phyloP scores from a whole-genome alignment of 2,113 vertebrate genomes.

The Ptilonorhynchus violaceus region DNA sequence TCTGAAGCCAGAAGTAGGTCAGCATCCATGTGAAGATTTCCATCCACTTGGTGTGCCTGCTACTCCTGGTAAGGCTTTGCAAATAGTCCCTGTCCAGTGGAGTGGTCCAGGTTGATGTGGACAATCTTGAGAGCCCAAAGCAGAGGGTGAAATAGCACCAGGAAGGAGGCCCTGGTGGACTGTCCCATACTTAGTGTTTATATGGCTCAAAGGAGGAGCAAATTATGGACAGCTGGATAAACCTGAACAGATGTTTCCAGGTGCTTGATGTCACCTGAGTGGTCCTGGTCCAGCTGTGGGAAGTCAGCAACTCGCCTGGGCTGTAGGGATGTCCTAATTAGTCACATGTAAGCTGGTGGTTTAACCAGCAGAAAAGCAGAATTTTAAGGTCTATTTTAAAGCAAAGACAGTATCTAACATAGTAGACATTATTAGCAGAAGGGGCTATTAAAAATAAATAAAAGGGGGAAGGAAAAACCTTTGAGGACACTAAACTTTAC shows the following conservation, averaged over 20 bases:
- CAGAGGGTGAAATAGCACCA: background rate
- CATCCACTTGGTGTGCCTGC: background rate
- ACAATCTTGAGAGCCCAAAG: background rate
- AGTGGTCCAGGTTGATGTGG: background rate
- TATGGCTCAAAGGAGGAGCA: background rate
- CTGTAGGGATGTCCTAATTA: background rate
- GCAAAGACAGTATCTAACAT: background rate
- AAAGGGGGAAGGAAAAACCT: background rate
- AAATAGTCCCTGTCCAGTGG: background rate
- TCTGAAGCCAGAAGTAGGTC: background rate
- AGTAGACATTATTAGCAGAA: background rate
- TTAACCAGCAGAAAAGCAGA: background rate
- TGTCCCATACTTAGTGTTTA: background rate
- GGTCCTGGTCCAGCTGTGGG: accelerated
- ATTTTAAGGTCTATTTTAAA: constrained; percentile 2
- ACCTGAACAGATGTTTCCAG: background rate
- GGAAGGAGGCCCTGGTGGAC: background rate
- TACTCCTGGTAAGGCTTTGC: background rate
- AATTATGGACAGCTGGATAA: background rate
- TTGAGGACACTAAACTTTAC: background rate
- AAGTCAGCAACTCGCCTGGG: background rate
- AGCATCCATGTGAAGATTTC: background rate
- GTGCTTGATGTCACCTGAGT: background rate
- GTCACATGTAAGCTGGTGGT: background rate
- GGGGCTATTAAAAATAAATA: background rate